Conservation (phyloP, 1,140 invertebrate species). For the Drosophila rufa region DNA sequence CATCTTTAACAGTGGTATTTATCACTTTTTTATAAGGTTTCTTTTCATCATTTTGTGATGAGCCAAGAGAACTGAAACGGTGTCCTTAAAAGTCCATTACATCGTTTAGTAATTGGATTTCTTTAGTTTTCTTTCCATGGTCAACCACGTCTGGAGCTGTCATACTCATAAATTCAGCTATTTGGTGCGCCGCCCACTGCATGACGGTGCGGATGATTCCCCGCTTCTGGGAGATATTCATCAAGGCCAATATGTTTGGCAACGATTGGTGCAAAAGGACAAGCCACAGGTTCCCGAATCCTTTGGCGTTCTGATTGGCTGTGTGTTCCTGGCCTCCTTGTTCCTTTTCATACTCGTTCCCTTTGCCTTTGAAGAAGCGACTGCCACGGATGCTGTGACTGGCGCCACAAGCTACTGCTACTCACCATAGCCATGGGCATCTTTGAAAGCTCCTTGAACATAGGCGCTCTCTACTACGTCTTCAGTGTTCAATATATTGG, state of each 20-base stretch:
- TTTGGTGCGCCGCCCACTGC: conserved; percentile 90
- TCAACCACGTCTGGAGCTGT: conserved; percentile 86
- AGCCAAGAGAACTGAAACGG: no score
- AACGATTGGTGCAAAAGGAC: conserved; percentile 94
- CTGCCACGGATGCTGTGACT: conserved; percentile 86
- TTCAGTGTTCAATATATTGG: conserved; percentile 99
- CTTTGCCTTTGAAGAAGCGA: conserved; percentile 90
- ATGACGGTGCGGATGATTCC: conserved; percentile 93
- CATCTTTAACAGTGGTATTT: no score
- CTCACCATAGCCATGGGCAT: conserved; percentile 94
- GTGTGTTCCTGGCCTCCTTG: conserved; percentile 85
- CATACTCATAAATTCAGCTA: conserved; percentile 88
- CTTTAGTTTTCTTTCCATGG: no score
- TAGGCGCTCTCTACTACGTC: conserved; percentile 97
- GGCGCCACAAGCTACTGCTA: conserved; percentile 97
- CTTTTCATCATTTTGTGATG: no score
- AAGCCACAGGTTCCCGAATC: conserved; percentile 87
- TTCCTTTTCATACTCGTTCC: conserved; percentile 98
- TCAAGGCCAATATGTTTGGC: conserved; percentile 95
- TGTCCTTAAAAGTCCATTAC: no score
- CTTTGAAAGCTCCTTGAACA: conserved; percentile 91
- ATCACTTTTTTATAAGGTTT: no score
- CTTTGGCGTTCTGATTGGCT: no score
- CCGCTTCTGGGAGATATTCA: conserved; percentile 92
- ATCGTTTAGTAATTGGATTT: no score